Evolutionary conservation across 1,140 invertebrate genomes (phyloP), one percentile per base, ranked within the genome.

Genomic region (Tetramorium alpestre): DNA sequence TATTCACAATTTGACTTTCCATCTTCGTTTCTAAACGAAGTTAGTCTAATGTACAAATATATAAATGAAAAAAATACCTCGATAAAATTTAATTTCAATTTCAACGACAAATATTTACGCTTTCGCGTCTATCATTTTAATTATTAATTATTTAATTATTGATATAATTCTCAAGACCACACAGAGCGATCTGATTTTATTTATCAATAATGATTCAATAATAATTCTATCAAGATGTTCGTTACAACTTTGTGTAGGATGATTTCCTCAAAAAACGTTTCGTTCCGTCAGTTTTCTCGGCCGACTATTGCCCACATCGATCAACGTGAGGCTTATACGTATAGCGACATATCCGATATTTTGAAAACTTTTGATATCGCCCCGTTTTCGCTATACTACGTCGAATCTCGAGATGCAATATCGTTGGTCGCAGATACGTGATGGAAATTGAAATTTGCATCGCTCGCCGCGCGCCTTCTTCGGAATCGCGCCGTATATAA

Each of bases 381-480:
- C 54, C 69, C 60, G 33, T 82, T 88, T 84, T 76, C 58, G 62
- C 7, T 73, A 49, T 49, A 72, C 28, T 58, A 51, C 33, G 65
- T 41, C 56, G 70, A 78, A 85, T 78, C 73, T 88, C 64, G 78
- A 67, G 87, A 78, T 85, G 84, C 64, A 73, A 89, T 89, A 88
- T 88, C 64, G 56, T 10, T 33, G 80, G 33, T 67, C 4, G 33
- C 51, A 54, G 80, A 73, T 70, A 81, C 33, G 56, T 44, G 80
- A 88, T 88, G 73, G 80, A 89, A 89, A 89, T 89, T 88, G 80
- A 88, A 89, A 89, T 88, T 85, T 85, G 80, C 73, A 77, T 88
- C 56, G 65, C 69, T 18, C 62, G 44, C 56, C 25, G 47, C 38
- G 13, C 41, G 25, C 28, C 41, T 56, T 75, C 69, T 60, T 22